Percentiles rank a stretch among this genome's conserved stretches.
Conservation (phyloP, 2,113 vertebrate species). For the Pelecanoides urinatrix region DNA sequence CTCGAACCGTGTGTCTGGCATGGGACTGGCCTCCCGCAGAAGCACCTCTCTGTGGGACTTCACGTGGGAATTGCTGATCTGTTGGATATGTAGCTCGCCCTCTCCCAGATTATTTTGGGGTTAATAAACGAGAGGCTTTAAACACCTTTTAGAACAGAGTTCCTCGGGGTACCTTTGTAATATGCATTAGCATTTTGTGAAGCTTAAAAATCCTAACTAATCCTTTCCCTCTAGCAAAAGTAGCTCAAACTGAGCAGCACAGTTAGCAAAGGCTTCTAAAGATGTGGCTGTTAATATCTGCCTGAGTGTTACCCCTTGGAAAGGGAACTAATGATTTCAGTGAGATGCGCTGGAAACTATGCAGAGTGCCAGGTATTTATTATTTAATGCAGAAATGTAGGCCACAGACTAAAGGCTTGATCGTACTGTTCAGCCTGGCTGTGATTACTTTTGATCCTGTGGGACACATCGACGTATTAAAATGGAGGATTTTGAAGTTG, state of each 20-base stretch:
- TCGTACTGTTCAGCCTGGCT: neutral
- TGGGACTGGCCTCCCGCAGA: neutral
- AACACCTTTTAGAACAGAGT: neutral
- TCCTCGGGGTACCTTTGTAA: neutral
- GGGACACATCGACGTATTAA: neutral
- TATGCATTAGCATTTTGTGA: constrained; percentile 14
- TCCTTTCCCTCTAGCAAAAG: constrained; percentile 18
- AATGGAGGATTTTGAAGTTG: neutral
- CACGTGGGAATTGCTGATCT: neutral
- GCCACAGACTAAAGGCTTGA: constrained; percentile 3
- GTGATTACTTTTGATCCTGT: constrained; percentile 40
- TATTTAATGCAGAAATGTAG: constrained; percentile 65
- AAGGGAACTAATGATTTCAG: constrained; percentile 26
- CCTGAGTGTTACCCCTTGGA: constrained; percentile 3
- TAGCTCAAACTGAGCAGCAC: constrained; percentile 14
- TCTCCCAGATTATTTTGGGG: neutral
- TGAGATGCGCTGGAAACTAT: constrained; percentile 43
- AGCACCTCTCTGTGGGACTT: neutral
- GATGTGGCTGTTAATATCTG: constrained; percentile 43
- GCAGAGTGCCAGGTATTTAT: constrained; percentile 50
- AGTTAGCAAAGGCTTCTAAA: constrained; percentile 41
- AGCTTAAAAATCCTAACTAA: constrained; percentile 42
- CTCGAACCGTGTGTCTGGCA: fast-evolving
- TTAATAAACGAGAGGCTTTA: neutral
- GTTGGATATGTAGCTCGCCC: neutral